Evolutionary conservation across 1,140 invertebrate genomes (phyloP).

Genomic region (Bombus fervidus): DNA sequence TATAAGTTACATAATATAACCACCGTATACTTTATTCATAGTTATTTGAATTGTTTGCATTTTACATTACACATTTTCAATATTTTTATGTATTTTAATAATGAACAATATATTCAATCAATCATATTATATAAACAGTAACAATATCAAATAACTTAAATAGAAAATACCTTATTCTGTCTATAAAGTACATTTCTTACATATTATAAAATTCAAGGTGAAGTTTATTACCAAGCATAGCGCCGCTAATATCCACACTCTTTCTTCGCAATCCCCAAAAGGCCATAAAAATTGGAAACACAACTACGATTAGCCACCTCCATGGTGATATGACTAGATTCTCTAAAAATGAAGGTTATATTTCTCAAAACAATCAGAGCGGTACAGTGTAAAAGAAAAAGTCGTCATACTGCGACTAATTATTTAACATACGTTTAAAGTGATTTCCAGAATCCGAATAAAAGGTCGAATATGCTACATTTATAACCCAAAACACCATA

Average conservation of each 20-base stretch:
- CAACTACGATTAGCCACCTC: slow-evolving; percentile 88
- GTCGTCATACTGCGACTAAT: neutral
- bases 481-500: slow-evolving; percentile 88
- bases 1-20: neutral
- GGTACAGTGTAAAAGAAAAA: neutral
- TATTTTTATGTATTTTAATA: neutral
- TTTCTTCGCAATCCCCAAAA: slow-evolving; percentile 87
- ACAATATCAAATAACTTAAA: neutral
- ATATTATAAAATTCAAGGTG: slow-evolving; percentile 18
- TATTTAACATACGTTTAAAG: slow-evolving; percentile 82
- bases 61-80: neutral
- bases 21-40: no score
- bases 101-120: neutral
- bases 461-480: slow-evolving; percentile 86
- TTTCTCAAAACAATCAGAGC: neutral
- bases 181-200: slow-evolving; percentile 2
- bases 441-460: slow-evolving; percentile 78
- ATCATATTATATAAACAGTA: neutral
- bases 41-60: no score
- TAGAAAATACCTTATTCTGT: slow-evolving; percentile 21
- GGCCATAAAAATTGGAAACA: slow-evolving; percentile 87
- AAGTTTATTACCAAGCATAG: slow-evolving; percentile 84
- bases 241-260: slow-evolving; percentile 88
- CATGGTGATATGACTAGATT: slow-evolving; percentile 86
- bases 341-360: slow-evolving; percentile 80